Evolutionary conservation across 2,113 vertebrate genomes (phyloP), one percentile per base, ranked within the genome.

Genomic region (Paralichthys olivaceus): DNA sequence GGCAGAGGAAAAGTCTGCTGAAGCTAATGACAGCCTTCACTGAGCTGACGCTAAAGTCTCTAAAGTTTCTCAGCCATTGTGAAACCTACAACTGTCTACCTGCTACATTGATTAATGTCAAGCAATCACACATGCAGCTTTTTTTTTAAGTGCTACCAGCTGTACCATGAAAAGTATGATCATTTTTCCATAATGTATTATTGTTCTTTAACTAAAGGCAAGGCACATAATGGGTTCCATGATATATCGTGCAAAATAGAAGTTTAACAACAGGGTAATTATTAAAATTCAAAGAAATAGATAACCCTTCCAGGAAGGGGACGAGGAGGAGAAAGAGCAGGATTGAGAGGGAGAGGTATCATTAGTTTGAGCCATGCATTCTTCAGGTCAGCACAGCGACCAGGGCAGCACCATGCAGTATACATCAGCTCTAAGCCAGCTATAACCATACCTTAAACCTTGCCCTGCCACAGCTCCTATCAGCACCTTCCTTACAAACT

Each of bases 151-250:
- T 90, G 94, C 94, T 91, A 90, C 79, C 71, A 83, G 83, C 86
- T 87, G 84, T 83, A 92, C 88, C 66, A 64, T 75, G 77, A 83
- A 91, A 84, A 80, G 37, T 86, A 66, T 90, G 87, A 83, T 91
- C 47, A 90, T 72, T 79, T 93, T 93, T 93, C 92, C 93, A 92
- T 84, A 60, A 88, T 72, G 77, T 86, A 90, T 90, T 89, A 84
- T 84, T 91, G 72, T 90, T 93, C 71, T 94, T 71, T 93, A 94
- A 93, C 93, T 90, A 92, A 94, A 96, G 93, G 96, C 97, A 98
- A 99, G 97, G 97, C 97, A 99, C 97, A 95, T 97, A 94, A 96
- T 95, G 96, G 97, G 96, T 94, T 96, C 94, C 88, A 95, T 90
- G 96, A 96, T 96, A 94, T 92, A 92, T 94, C 96, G 96, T 98